Evolutionary conservation across 2,888 invertebrate species (phyloP).

Genomic region (Cheilosia variabilis): DNA sequence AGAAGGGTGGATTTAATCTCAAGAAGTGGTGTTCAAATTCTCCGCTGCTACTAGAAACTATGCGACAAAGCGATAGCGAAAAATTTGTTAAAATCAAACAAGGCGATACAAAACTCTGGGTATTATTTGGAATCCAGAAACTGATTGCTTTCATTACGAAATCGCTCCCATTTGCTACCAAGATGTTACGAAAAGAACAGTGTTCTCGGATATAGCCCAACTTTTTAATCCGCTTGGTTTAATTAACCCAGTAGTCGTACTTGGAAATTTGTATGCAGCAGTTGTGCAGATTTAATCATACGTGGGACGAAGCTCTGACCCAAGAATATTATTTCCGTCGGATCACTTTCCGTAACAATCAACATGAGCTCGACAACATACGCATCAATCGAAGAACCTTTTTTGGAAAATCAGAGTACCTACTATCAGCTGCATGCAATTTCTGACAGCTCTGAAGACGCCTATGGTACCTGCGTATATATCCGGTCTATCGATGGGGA

Average conservation of each 20-base stretch:
- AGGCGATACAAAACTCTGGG: background rate
- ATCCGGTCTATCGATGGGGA: conserved; percentile 18
- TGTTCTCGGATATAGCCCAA: conserved; percentile 37
- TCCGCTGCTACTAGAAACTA: conserved; percentile 6
- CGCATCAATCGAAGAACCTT: conserved; percentile 1
- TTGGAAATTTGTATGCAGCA: conserved; percentile 44
- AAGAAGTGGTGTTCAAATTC: conserved; percentile 39
- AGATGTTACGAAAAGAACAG: conserved; percentile 2
- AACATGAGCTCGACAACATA: conserved; percentile 18
- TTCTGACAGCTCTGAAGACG: conserved; percentile 44
- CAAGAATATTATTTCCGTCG: conserved; percentile 38
- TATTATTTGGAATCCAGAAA: conserved; percentile 25
- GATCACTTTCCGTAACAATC: conserved; percentile 27
- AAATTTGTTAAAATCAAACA: background rate
- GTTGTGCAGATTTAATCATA: conserved; percentile 18
- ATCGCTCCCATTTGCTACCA: background rate
- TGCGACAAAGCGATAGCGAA: conserved; percentile 22
- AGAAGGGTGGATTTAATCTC: conserved; percentile 24
- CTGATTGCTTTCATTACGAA: conserved; percentile 19
- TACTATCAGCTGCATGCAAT: conserved; percentile 43
- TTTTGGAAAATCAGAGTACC: conserved; percentile 1
- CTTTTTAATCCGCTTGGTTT: conserved; percentile 51
- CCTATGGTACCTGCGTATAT: conserved; percentile 44
- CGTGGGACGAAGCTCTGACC: conserved; percentile 34
- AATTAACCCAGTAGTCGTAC: conserved; percentile 44